Evolutionary conservation across 2,888 invertebrate genomes (phyloP), one percentile per base, ranked within the genome.

Genomic region (Napeogenes inachia): DNA sequence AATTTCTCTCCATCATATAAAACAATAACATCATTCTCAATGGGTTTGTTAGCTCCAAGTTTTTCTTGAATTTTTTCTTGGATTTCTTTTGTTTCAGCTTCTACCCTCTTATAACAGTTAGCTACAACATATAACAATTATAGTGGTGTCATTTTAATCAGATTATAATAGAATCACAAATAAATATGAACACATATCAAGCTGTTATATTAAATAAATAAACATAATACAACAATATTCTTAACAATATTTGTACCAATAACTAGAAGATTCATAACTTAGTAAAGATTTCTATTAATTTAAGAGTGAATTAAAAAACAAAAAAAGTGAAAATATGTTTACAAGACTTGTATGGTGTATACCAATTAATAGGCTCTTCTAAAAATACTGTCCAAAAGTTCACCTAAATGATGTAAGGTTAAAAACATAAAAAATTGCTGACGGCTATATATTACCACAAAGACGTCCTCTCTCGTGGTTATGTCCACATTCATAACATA

Each of bases 1-100:
- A 91, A 76, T 73, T 92, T 93, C 78, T 98, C 98, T 53, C 95
- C 95, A 72, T 96, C 93, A 80, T 98, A 98, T 10, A 98, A 79
- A 2, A 98, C 95, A 42, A 96, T 91, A 8, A 98, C 95, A 83
- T 98, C 97, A 75, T 96, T 91, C 71, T 97, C 96, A 56, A 96
- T 92, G 0, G 97, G 95, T 60, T 92, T 90, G 10, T 94, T 82
- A 56, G 65, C 66, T 8, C 93, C 93, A 54, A 96, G 84, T 71
- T 95, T 92, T 53, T 93, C 87, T 74, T 93, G 90, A 70, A 98
- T 96, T 70, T 93, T 92, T 0, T 93, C 92, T 81, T 96, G 94
- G 90, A 98, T 96, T 63, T 90, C 89, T 78, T 94, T 89, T 0
- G 98, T 98, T 91, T 98, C 98, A 60, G 91, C 86, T 72, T 94